Base-by-base conservation (phyloP, 2,888 invertebrate genomes). In the Parnassius orleans region DNA sequence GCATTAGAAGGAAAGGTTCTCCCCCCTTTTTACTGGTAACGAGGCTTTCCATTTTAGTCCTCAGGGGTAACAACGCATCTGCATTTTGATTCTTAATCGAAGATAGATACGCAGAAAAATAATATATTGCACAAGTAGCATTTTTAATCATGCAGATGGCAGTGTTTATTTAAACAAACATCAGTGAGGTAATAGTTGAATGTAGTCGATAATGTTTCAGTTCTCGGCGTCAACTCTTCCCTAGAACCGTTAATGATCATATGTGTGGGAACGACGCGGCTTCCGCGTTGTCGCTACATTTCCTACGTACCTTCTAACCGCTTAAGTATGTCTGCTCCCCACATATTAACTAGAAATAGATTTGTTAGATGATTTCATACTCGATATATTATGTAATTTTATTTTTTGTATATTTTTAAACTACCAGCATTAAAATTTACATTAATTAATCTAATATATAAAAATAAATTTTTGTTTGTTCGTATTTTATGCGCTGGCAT, bases 161-260 rank as follows among this genome's bases (percentile, higher is more conserved):
- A 33, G 41, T 41, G 52, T 52, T 41, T 33, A 52, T n/a, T 43
- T 53, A 43, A 42, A 14, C 56, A 48, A 56, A 54, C 19, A 54
- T 15, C 42, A 54, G 47, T 10, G 9, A 43, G 3, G n/a, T 55
- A 48, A 53, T 14, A 57, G 47, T 48, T 41, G 47, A 52, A 44
- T 14, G 43, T 46, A 52, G 76, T 74, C 77, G 74, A 78, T 81
- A 80, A 78, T 77, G 68, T 66, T 66, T 66, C 53, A 61, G 78
- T 85, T 86, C 87, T 79, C 87, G 86, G 77, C 79, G 76, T 68
- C 71, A 65, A 70, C 66, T 57, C 46, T 66, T 81, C 86, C 83
- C 77, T 77, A 79, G 79, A 88, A 86, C 80, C 75, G 76, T 81
- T 87, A 87, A 87, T 84, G 86, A 83, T 77, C 75, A 69, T 79